Percentiles rank a stretch among this genome's conserved stretches.
Conservation (phyloP, 2,888 invertebrate genomes). For the Chrysolina oricalcia region DNA sequence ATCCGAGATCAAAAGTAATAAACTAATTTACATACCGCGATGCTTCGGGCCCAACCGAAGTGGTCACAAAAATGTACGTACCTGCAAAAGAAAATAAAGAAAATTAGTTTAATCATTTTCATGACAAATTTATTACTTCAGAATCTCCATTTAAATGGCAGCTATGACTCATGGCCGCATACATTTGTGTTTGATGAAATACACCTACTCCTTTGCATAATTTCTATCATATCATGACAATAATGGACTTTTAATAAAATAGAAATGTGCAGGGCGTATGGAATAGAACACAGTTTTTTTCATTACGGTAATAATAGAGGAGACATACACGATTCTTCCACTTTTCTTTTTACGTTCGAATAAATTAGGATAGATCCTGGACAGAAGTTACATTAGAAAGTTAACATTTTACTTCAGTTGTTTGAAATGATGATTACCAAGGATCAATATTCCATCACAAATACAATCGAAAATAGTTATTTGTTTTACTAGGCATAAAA, state of each 20-base stretch:
- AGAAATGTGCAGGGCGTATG: conserved; percentile 31
- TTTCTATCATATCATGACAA: conserved; percentile 42
- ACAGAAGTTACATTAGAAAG: too few relatives aligned
- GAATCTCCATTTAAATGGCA: conserved; percentile 50
- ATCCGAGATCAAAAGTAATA: conserved; percentile 43
- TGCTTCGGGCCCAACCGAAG: conserved; percentile 30
- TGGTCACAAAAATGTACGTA: conserved; percentile 48
- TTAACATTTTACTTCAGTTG: too few relatives aligned
- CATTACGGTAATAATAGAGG: conserved; percentile 2
- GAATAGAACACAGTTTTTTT: not conserved
- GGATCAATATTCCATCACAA: too few relatives aligned
- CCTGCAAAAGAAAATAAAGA: conserved; percentile 54
- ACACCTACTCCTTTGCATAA: conserved; percentile 51
- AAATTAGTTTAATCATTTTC: conserved; percentile 52
- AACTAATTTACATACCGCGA: conserved; percentile 52
- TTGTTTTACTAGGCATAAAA: too few relatives aligned
- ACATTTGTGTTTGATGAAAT: conserved; percentile 49
- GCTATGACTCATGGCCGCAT: conserved; percentile 48
- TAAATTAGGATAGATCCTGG: too few relatives aligned
- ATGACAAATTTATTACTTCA: conserved; percentile 54
- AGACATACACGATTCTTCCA: too few relatives aligned
- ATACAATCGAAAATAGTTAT: too few relatives aligned
- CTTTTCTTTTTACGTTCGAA: too few relatives aligned
- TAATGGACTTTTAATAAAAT: conserved; percentile 44
- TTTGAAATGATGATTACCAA: too few relatives aligned